Base-by-base conservation (phyloP, 2,888 invertebrate genomes). In the Limnephilus rhombicus region DNA sequence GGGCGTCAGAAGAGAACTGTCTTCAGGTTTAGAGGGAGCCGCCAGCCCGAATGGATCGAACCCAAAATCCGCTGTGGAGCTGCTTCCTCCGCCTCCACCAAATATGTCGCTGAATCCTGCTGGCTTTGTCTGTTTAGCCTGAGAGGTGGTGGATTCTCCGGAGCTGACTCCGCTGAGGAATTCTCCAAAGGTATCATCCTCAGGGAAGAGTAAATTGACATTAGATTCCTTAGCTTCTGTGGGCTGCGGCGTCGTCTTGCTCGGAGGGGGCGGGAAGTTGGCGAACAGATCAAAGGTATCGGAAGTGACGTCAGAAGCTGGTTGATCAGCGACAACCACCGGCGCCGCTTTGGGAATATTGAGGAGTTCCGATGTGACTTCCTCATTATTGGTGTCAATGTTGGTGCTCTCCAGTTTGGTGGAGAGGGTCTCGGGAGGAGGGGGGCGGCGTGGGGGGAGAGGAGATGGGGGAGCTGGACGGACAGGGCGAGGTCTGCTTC, bases 11-110 rank as follows among this genome's bases (percentile, higher is more conserved):
- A 96, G 88, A 80, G 94, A 92, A 53, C 81, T 90, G 1, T 95
- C 95, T 88, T 96, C 96, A 85, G 95, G 95, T 91, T 96, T 95
- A 24, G 95, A 94, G 1, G 95, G 96, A 9, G 96, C 96, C 94
- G 96, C 95, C 45, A 96, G 95, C 0, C 97, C 97, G 94, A 98
- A 98, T 11, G 97, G 97, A 94, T 98, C 98, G 94, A 97, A 97
- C 92, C 96, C 95, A 91, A 95, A 95, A 85, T 94, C 94, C 85
- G 91, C 82, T 37, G 29, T 88, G 31, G 80, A 68, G 29, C 37
- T 45, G 34, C 49, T 85, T 18, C 90, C 37, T 45, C 90, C 85
- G 15, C 90, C 41, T 34, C 85, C 2, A 95, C 95, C 24, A 95
- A 95, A 9, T 18, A 93, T 81, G 80, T 93, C 92, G 41, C 82